A percentile compares a stretch with the other conserved stretches of the same genome.
Evolutionary conservation across 2,797 vertebrate genomes (phyloP).

Genomic region (Onychomys leucogaster): DNA sequence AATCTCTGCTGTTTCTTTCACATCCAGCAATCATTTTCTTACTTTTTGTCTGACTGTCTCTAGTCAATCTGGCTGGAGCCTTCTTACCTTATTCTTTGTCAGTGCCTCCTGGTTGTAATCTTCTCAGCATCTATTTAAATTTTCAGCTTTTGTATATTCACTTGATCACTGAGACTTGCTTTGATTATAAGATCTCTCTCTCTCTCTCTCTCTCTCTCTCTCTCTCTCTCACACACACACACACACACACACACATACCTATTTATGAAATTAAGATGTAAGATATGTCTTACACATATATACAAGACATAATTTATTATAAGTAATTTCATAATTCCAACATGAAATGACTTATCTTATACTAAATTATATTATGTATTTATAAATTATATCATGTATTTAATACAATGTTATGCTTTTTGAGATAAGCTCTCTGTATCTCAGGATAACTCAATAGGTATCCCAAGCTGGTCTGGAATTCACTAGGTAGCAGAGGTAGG

Average conservation of each 20-base stretch:
- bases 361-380: background rate
- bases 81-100: background rate
- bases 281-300: background rate
- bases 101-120: background rate
- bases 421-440: background rate
- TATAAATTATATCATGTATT: background rate
- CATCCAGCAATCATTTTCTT: background rate
- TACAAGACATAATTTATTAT: too few relatives aligned
- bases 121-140: constrained; percentile 32
- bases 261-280: constrained; percentile 43
- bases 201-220: too few relatives aligned
- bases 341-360: background rate
- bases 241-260: background rate
- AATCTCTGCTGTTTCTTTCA: background rate
- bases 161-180: constrained; percentile 37
- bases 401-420: background rate
- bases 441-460: background rate
- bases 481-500: background rate
- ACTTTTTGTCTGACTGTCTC: background rate
- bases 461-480: background rate
- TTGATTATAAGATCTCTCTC: constrained; percentile 29
- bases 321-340: too few relatives aligned
- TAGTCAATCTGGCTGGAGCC: background rate
- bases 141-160: constrained; percentile 48
- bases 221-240: background rate